phyloP scores from a whole-genome alignment of 2,113 vertebrate genomes.

The Mustela lutreola region DNA sequence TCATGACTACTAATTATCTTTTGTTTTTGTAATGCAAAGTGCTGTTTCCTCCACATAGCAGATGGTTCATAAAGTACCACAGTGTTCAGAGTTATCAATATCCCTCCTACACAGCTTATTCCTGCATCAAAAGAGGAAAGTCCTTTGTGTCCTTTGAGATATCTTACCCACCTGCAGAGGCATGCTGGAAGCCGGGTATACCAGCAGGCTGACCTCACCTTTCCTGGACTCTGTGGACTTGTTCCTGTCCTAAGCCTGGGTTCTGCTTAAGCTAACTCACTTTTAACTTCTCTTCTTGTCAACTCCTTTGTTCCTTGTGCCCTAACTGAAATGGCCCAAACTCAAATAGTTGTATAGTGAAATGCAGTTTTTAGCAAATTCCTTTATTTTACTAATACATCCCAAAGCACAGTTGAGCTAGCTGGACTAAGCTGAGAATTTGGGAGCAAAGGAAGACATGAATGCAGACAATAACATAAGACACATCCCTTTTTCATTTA shows the following conservation, averaged over 20 bases:
- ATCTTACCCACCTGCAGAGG: neutral
- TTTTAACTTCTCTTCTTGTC: neutral
- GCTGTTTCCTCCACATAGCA: neutral
- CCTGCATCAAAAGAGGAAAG: neutral
- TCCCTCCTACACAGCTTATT: neutral
- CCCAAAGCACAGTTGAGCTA: neutral
- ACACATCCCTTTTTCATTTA: neutral
- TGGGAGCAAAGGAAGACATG: neutral
- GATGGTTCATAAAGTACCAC: neutral
- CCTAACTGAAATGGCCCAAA: neutral
- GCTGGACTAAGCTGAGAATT: neutral
- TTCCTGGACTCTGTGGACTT: neutral
- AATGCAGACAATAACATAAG: neutral
- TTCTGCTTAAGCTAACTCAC: neutral
- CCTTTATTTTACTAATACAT: neutral
- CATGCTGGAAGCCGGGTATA: rapidly evolving
- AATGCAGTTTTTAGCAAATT: neutral
- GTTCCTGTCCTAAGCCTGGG: neutral
- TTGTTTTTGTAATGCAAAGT: neutral
- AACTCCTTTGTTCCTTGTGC: neutral
- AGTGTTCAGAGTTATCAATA: neutral
- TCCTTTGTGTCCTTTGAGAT: neutral
- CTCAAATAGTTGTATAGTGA: neutral
- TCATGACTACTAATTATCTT: neutral
- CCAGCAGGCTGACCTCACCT: too few relatives aligned